Evolutionary conservation across 2,113 vertebrate genomes (phyloP), one percentile per base, ranked within the genome.

Genomic region (Hucho hucho): DNA sequence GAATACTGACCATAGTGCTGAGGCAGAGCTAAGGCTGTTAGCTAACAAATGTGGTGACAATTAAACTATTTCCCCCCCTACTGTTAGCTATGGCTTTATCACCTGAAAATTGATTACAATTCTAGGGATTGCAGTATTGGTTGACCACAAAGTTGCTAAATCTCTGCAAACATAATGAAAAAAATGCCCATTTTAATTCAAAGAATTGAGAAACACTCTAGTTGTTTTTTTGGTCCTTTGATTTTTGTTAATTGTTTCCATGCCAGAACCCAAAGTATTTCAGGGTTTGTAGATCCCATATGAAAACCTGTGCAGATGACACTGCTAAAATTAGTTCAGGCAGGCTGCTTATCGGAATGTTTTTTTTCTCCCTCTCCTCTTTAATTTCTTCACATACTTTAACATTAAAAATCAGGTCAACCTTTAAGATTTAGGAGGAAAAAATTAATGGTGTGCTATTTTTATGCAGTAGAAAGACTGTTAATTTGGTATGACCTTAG

Each of bases 401-500:
- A 92, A 93, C 87, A 76, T 92, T 90, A 89, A 92, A 88, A 93
- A 93, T 92, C 90, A 93, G 92, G 92, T 93, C 91, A 93, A 92
- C 89, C 91, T 93, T 93, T 94, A 92, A 91, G 92, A 91, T 93
- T 90, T 91, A 89, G 88, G 90, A 89, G 87, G 86, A 89, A 87
- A 80, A 83, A 85, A 93, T 93, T 93, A 94, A 94, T 94, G 88
- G 92, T 93, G 90, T 93, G 92, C 93, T 94, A 94, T 93, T 94
- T 94, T 93, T 94, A 91, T 86, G 88, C 92, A 83, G 88, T 87
- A 90, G 91, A 89, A 85, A 88, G 88, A 81, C 91, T 93, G 90
- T 92, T 93, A 93, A 93, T 93, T 94, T 93, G 90, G 87, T 92
- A 89, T 93, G 92, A 94, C 92, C 92, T 94, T 93, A 93, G 91